Evolutionary conservation across 2,888 invertebrate genomes (phyloP).

Genomic region (Campoplex nolae): DNA sequence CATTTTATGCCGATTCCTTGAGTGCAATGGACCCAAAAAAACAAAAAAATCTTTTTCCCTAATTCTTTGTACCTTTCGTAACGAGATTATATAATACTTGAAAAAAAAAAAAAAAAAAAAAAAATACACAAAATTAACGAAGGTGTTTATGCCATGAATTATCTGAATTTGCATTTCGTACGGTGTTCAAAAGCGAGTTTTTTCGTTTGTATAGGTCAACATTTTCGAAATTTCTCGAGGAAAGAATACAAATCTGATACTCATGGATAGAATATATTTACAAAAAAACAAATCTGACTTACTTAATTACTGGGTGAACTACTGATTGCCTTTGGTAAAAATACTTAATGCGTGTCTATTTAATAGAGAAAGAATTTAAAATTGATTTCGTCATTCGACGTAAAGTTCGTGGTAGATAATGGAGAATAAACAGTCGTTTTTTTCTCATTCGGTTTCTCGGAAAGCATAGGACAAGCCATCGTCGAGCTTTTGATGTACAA

Average conservation of each 20-base stretch:
- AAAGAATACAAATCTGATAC: constrained; percentile 39
- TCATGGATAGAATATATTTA: constrained; percentile 58
- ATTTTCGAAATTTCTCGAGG: constrained; percentile 31
- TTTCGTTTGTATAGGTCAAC: constrained; percentile 49
- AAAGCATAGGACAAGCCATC: not conserved
- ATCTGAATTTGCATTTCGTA: constrained; percentile 65
- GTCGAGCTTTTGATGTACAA: not conserved
- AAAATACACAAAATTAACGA: constrained; percentile 65
- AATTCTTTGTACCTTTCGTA: constrained; percentile 22
- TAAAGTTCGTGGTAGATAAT: not conserved
- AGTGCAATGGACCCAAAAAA: constrained; percentile 27
- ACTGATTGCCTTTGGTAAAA: constrained; percentile 71
- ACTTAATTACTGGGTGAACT: constrained; percentile 61
- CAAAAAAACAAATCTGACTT: constrained; percentile 53
- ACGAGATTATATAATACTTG: constrained; percentile 54
- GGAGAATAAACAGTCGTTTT: not conserved
- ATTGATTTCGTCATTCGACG: not conserved
- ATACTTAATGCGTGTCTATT: constrained; percentile 56
- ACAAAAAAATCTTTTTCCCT: constrained; percentile 9
- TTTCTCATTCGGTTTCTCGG: not conserved
- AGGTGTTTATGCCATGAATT: constrained; percentile 64
- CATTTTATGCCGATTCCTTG: constrained; percentile 36
- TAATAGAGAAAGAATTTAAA: not conserved
- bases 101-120: constrained; percentile 48
- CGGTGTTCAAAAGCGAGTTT: constrained; percentile 47